Evolutionary conservation across 2,888 invertebrate species (phyloP).

Genomic region (Eugnorisma glareosa): DNA sequence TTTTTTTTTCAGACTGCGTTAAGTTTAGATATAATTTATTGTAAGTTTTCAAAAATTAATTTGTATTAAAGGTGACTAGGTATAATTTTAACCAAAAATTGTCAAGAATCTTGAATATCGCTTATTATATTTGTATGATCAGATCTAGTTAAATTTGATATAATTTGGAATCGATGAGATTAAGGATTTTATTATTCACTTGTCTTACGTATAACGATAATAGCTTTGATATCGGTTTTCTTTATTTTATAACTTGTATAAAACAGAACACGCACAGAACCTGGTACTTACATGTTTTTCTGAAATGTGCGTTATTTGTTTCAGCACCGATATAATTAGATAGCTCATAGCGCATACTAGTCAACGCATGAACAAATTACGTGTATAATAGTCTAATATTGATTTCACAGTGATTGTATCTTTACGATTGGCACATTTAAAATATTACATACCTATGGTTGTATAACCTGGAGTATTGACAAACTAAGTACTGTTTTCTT

Average conservation of each 20-base stretch:
- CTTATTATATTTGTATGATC: slow-evolving; percentile 43
- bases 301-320: slow-evolving; percentile 67
- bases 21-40: background rate
- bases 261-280: slow-evolving; percentile 59
- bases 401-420: slow-evolving; percentile 56
- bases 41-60: background rate
- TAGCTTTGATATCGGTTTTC: slow-evolving; percentile 44
- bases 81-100: slow-evolving; percentile 10
- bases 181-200: slow-evolving; percentile 33
- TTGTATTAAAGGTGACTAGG: slow-evolving; percentile 8
- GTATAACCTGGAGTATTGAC: slow-evolving; percentile 53
- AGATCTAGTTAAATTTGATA: slow-evolving; percentile 62
- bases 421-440: slow-evolving; percentile 65
- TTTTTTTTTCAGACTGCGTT: no score
- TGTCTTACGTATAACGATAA: slow-evolving; percentile 45
- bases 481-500: slow-evolving; percentile 38
- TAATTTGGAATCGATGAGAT: slow-evolving; percentile 56
- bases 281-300: slow-evolving; percentile 53
- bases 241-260: slow-evolving; percentile 38
- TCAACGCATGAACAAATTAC: slow-evolving; percentile 59
- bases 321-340: slow-evolving; percentile 61
- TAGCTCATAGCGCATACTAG: slow-evolving; percentile 39
- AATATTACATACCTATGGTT: slow-evolving; percentile 52
- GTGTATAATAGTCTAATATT: slow-evolving; percentile 64
- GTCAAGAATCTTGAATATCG: slow-evolving; percentile 32